Evolutionary conservation across 2,888 invertebrate genomes (phyloP), one percentile per base, ranked within the genome.

Genomic region (Dendrolimus pini): DNA sequence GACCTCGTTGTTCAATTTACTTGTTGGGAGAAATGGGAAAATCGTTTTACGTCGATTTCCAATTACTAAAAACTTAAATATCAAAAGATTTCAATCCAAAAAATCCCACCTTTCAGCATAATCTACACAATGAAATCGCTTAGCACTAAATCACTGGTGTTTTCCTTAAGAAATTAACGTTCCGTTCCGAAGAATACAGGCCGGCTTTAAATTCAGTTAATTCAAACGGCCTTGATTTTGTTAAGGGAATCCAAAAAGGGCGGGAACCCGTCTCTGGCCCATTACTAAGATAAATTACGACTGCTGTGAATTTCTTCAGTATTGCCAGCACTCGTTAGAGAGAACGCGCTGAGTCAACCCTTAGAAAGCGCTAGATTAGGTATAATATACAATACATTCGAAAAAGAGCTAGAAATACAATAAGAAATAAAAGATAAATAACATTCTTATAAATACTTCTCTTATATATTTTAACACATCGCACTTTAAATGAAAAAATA

Each of bases 231-330:
- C 47, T 47, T 78, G 79, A 78, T 80, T 78, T 72, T 69, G 72
- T 72, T 73, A 74, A 77, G 65, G 71, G 72, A 78, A 89, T 82
- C 84, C 78, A 82, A 83, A 85, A 88, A 80, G 79, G 89, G 88
- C 85, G 88, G 78, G 72, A 77, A 67, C 71, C 63, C 65, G 71
- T 74, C 75, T 74, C 74, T 68, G 72, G 70, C 80, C 77, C 82
- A 83, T 88, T 85, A 85, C 80, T 70, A 77, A 86, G 87, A 89
- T 84, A 83, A 85, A 88, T 88, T 82, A 83, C 81, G 71, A 64
- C 65, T 72, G 75, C 74, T 72, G 74, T 60, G 75, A 74, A 77
- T 76, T 74, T 73, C 74, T 75, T 69, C 68, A 65, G 66, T 64
- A 30, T 30, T 30, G 30, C 30, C 30, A 30, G 30, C 67, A 65